A percentile compares a stretch with the other conserved stretches of the same genome.
Evolutionary conservation across 2,797 vertebrate genomes (phyloP).

Genomic region (Bothrops alternatus): DNA sequence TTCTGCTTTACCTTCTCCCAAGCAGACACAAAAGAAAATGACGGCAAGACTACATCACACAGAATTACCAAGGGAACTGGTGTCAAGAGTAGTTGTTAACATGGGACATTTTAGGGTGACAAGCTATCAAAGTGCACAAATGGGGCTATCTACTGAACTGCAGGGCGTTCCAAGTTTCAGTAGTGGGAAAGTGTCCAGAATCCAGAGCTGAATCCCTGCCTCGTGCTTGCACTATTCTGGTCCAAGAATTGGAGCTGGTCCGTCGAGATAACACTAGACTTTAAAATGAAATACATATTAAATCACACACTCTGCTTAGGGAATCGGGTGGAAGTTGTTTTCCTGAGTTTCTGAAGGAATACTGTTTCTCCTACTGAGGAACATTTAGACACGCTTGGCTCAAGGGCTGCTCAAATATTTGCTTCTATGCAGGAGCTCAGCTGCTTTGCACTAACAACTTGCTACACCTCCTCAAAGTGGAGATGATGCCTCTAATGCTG

Average conservation of each 20-base stretch:
- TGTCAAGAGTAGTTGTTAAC: constrained; percentile 53
- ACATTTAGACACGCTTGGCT: neutral
- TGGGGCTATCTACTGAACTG: neutral
- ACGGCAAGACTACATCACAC: constrained; percentile 54
- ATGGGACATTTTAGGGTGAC: constrained; percentile 40
- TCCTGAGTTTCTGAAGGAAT: neutral
- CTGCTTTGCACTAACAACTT: neutral
- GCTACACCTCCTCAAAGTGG: neutral
- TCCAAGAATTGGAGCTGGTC: constrained; percentile 42
- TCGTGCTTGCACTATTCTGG: neutral
- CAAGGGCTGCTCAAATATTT: neutral
- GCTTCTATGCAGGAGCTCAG: neutral
- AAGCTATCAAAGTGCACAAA: constrained; percentile 35
- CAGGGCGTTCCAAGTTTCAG: neutral
- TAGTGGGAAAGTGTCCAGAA: neutral
- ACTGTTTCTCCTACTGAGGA: neutral
- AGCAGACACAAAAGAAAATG: constrained; percentile 33
- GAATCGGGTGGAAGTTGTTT: neutral
- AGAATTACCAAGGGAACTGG: constrained; percentile 42
- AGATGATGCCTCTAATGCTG: neutral
- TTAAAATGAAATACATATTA: neutral
- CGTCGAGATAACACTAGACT: fast-evolving
- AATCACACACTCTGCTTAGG: neutral
- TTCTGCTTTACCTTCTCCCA: neutral
- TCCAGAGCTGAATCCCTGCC: neutral